Evolutionary conservation across 2,113 vertebrate genomes (phyloP).

Genomic region (Bos javanicus): DNA sequence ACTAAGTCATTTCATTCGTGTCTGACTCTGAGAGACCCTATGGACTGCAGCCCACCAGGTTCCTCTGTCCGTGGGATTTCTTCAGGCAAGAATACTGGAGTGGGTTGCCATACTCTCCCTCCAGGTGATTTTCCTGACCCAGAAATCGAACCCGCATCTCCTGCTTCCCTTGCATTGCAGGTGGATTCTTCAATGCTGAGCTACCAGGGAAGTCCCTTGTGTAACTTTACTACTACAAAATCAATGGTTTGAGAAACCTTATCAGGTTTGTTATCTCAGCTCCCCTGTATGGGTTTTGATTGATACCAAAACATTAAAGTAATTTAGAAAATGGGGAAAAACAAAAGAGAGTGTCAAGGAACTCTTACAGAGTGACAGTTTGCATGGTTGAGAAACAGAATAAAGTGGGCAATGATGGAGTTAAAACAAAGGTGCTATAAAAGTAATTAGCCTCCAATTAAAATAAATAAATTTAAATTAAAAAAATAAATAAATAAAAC

Average conservation of each 20-base stretch:
- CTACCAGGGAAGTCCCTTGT: neutral
- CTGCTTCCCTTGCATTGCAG: neutral
- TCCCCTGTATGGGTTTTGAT: neutral
- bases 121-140: neutral
- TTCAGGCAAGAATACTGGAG: neutral
- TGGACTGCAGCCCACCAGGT: neutral
- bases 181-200: neutral
- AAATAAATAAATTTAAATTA: too few relatives aligned
- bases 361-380: neutral
- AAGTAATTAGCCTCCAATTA: too few relatives aligned
- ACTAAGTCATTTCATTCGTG: neutral
- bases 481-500: too few relatives aligned
- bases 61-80: neutral
- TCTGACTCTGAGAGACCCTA: neutral
- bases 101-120: neutral
- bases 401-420: neutral
- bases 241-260: neutral
- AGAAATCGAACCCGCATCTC: neutral
- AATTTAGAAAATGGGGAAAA: neutral
- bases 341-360: neutral
- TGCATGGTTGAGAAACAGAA: neutral
- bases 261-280: neutral
- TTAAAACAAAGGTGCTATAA: neutral
- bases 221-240: neutral
- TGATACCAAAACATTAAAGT: neutral